Evolutionary conservation across 2,888 invertebrate genomes (phyloP).

Genomic region (Rotaria macrura): DNA sequence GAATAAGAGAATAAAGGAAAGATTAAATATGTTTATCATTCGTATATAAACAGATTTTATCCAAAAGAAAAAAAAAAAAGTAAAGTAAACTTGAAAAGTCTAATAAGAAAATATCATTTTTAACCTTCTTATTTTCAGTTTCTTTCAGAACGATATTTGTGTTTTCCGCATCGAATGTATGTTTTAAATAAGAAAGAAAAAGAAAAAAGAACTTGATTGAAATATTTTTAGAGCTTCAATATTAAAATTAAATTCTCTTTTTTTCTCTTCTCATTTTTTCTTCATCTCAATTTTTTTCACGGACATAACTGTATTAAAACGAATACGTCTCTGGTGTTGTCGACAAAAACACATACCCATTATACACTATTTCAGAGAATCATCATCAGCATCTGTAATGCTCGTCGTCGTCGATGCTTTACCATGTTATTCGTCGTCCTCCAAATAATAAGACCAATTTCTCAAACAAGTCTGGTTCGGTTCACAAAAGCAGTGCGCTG

Average conservation of each 20-base stretch:
- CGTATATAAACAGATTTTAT: too few species aligned
- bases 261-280: not conserved
- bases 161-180: not conserved
- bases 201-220: not conserved
- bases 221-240: not conserved
- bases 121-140: not conserved
- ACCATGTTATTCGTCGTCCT: not conserved
- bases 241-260: not conserved
- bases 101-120: not conserved
- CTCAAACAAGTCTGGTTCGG: not conserved
- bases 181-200: not conserved
- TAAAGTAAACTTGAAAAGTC: too few species aligned
- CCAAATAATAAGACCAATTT: not conserved
- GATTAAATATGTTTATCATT: too few species aligned
- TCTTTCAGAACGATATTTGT: not conserved
- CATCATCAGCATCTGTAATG: not conserved
- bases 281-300: not conserved
- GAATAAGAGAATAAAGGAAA: not conserved
- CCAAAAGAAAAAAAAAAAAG: too few species aligned
- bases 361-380: not conserved
- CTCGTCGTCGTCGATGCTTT: constrained; percentile 8
- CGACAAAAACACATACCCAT: not conserved
- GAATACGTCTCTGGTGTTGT: not conserved
- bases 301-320: not conserved
- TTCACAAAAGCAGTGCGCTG: too few species aligned